phyloP scores from a whole-genome alignment of 2,888 invertebrate species.

The Phrixothrix hirtus region DNA sequence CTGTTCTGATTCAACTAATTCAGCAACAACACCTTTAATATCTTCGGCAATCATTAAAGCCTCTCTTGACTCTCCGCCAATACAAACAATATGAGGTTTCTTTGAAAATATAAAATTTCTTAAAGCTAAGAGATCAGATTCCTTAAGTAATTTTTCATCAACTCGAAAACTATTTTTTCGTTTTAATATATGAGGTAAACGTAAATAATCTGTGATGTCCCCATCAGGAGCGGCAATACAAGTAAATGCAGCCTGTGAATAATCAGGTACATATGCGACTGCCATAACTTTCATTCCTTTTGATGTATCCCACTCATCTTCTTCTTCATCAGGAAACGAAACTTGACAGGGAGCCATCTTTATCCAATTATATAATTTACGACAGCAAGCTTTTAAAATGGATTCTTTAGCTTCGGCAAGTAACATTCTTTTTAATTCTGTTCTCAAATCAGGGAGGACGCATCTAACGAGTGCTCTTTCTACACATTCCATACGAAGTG shows the following conservation, averaged over 20 bases:
- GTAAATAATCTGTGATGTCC: slow-evolving; percentile 87
- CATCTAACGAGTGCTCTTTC: slow-evolving; percentile 85
- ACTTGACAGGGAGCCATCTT: slow-evolving; percentile 79
- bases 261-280: slow-evolving; percentile 85
- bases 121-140: slow-evolving; percentile 69
- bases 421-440: slow-evolving; percentile 80
- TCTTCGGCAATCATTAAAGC: slow-evolving; percentile 81
- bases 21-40: slow-evolving; percentile 72
- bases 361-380: slow-evolving; percentile 88
- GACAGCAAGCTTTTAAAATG: slow-evolving; percentile 80
- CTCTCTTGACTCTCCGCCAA: slow-evolving; percentile 87
- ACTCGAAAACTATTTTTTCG: slow-evolving; percentile 73
- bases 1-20: slow-evolving; percentile 80
- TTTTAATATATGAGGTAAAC: slow-evolving; percentile 84
- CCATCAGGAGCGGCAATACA: slow-evolving; percentile 87
- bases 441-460: slow-evolving; percentile 85
- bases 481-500: slow-evolving; percentile 82
- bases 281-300: slow-evolving; percentile 87
- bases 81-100: slow-evolving; percentile 86
- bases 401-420: slow-evolving; percentile 86
- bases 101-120: slow-evolving; percentile 84
- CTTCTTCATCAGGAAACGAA: slow-evolving; percentile 77
- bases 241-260: slow-evolving; percentile 83
- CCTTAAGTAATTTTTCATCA: slow-evolving; percentile 66
- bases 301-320: slow-evolving; percentile 87